Percentiles rank a stretch among this genome's conserved stretches.
phyloP scores from a whole-genome alignment of 1,140 invertebrate species.

The Solenopsis fugax region DNA sequence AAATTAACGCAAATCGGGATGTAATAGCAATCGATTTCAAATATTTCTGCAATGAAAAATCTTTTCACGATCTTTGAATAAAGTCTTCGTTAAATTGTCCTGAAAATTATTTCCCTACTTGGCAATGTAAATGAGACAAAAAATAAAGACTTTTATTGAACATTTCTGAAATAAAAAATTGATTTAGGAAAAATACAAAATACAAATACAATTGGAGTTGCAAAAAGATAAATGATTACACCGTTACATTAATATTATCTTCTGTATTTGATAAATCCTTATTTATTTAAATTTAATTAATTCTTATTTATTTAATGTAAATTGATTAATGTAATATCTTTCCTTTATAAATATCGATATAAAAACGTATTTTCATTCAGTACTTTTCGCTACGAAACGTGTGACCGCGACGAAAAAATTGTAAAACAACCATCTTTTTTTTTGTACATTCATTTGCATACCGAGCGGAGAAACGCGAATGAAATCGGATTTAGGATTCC shows the following conservation, averaged over 20 bases:
- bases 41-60: not conserved
- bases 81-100: not conserved
- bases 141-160: not conserved
- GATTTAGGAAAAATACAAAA: not conserved
- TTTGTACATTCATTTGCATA: slow-evolving; percentile 46
- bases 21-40: slow-evolving; percentile 6
- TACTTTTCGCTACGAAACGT: not conserved
- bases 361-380: slow-evolving; percentile 1
- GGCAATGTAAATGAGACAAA: not conserved
- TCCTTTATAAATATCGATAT: not conserved
- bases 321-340: not conserved
- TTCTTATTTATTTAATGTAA: not conserved
- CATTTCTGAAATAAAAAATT: not conserved
- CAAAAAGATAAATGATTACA: not conserved
- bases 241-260: not conserved
- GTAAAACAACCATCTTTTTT: slow-evolving; percentile 8
- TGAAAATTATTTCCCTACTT: not conserved
- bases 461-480: slow-evolving; percentile 30
- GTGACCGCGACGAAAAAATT: slow-evolving; percentile 17
- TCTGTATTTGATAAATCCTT: too few relatives aligned
- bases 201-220: not conserved
- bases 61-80: not conserved
- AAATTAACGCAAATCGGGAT: slow-evolving; percentile 4
- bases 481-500: slow-evolving; percentile 47
- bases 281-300: not conserved